Evolutionary conservation across 2,113 vertebrate genomes (phyloP).

Genomic region (Lagenorhynchus albirostris): DNA sequence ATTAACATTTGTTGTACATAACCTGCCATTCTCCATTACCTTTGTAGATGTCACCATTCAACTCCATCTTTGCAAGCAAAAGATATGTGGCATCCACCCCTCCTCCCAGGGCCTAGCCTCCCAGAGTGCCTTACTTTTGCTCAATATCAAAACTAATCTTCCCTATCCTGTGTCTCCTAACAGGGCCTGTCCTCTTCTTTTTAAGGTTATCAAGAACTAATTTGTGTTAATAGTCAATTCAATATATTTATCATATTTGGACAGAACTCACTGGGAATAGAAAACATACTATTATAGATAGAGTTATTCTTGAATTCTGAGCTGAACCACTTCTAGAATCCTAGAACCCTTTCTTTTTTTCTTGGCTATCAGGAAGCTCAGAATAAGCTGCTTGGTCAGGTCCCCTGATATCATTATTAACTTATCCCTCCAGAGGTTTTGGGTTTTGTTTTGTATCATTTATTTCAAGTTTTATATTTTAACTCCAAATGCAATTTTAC

Average conservation of each 20-base stretch:
- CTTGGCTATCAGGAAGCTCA: not conserved
- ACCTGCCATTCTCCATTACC: not conserved
- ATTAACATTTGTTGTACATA: not conserved
- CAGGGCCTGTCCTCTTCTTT: not conserved
- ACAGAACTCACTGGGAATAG: not conserved
- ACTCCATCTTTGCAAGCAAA: not conserved
- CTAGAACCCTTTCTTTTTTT: not conserved
- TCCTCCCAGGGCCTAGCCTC: not conserved
- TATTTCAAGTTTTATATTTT: not conserved
- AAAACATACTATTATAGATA: not conserved
- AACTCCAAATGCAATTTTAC: not conserved
- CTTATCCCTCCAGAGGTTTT: not conserved
- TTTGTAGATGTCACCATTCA: not conserved
- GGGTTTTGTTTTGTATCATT: not conserved
- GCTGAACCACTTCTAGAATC: not conserved
- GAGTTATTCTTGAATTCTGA: not conserved
- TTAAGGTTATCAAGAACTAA: not conserved
- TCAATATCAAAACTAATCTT: not conserved
- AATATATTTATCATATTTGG: not conserved
- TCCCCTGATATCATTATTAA: not conserved
- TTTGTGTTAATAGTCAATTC: not conserved
- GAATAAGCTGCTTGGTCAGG: not conserved
- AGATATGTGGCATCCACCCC: accelerated
- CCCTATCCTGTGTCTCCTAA: not conserved
- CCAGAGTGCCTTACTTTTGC: not conserved